Conservation (phyloP, 2,113 vertebrate genomes). For the Phoenicopterus ruber region DNA sequence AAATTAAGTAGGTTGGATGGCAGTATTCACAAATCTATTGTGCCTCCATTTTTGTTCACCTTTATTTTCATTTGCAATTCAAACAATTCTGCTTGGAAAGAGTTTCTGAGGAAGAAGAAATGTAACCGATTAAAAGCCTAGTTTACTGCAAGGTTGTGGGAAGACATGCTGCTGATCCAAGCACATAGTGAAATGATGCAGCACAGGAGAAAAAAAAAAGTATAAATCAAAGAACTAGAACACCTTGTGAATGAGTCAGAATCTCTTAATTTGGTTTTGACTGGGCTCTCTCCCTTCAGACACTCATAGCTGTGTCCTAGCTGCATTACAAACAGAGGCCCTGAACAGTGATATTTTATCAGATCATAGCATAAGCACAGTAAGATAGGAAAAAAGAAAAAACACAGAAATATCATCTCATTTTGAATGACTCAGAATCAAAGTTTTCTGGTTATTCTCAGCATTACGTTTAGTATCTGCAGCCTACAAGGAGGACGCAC, state of each 20-base stretch:
- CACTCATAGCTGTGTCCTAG: background rate
- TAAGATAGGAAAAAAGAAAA: background rate
- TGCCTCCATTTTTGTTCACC: background rate
- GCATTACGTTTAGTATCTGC: background rate
- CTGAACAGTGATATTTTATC: background rate
- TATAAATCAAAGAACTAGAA: background rate
- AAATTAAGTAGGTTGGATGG: background rate
- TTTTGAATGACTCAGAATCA: background rate
- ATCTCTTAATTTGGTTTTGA: background rate
- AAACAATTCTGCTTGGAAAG: background rate
- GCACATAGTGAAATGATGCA: background rate
- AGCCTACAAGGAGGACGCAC: background rate
- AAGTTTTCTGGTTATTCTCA: background rate
- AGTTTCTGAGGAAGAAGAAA: background rate
- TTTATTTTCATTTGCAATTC: background rate
- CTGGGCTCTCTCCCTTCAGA: background rate
- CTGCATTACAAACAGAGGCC: background rate
- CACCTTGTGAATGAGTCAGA: background rate
- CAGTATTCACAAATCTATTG: background rate
- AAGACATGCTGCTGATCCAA: background rate
- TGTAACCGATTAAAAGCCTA: background rate
- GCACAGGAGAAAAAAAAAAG: background rate
- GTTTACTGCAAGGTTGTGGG: background rate
- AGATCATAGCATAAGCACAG: background rate
- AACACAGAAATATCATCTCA: background rate